These are phyloP conservation scores for Mythimna vitellina DNA, from an alignment of 2,888 invertebrate genomes.

Conservation along the genomic window DNA sequence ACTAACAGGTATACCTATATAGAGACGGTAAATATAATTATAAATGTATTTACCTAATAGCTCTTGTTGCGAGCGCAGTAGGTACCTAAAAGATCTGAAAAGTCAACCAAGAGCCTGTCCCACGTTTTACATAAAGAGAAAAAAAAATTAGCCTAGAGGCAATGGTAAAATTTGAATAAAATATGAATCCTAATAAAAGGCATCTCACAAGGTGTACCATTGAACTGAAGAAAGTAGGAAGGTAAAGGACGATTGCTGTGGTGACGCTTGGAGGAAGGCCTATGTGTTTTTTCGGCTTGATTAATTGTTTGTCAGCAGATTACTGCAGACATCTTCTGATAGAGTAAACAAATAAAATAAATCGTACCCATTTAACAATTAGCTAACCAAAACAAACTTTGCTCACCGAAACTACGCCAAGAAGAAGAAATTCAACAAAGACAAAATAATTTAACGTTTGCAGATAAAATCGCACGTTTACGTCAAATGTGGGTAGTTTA, in stretches of 20 bases:
- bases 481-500: not conserved
- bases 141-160: not conserved
- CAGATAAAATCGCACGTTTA: conserved; percentile 12
- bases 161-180: not conserved
- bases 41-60: not conserved
- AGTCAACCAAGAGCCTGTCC: not conserved
- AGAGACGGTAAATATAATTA: not conserved
- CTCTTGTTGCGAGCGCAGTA: not conserved
- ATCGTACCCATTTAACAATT: conserved; percentile 26
- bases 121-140: not conserved
- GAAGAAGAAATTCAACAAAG: conserved; percentile 2
- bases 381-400: conserved; percentile 23
- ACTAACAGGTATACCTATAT: not conserved
- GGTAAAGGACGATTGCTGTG: not conserved
- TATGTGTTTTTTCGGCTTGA: too few species aligned
- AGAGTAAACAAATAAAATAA: conserved; percentile 2
- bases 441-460: conserved; percentile 4
- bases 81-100: not conserved
- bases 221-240: not conserved
- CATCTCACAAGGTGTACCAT: not conserved
- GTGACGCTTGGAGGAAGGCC: too few species aligned
- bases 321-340: not conserved
- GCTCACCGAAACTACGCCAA: conserved; percentile 6
- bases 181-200: not conserved
- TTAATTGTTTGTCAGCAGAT: too few species aligned